phyloP scores from a whole-genome alignment of 2,888 invertebrate genomes.

The Dicranocentrus wangi region DNA sequence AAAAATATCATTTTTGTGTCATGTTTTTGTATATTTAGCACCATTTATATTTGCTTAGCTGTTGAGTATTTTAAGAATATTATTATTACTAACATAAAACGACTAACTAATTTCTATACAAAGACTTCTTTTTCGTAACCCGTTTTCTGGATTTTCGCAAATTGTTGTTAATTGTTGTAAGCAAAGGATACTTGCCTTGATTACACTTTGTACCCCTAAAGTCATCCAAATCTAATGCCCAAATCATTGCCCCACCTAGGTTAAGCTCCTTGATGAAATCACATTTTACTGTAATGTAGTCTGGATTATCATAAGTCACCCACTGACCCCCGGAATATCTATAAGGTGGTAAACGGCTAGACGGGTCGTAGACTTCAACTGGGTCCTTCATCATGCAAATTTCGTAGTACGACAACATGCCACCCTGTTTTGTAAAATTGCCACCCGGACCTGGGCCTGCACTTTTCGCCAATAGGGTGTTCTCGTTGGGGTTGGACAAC shows the following conservation, averaged over 20 bases:
- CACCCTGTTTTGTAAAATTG: conserved; percentile 81
- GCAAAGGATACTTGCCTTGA: conserved; percentile 74
- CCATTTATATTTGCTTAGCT: no score
- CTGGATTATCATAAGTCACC: conserved; percentile 84
- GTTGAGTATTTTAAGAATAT: no score
- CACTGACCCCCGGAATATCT: conserved; percentile 81
- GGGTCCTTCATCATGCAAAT: conserved; percentile 74
- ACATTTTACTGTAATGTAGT: conserved; percentile 79
- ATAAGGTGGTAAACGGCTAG: conserved; percentile 83
- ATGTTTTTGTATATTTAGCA: no score
- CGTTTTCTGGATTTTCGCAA: not conserved
- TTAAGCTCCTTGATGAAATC: conserved; percentile 72
- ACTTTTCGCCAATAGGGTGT: conserved; percentile 79
- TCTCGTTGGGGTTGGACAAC: conserved; percentile 75
- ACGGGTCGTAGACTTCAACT: no score
- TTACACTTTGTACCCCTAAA: conserved; percentile 75
- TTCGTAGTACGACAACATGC: conserved; percentile 86
- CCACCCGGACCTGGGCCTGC: conserved; percentile 84
- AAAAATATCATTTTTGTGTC: no score
- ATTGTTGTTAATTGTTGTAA: conserved; percentile 74
- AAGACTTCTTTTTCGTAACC: not conserved
- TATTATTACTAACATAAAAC: no score
- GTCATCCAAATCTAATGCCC: conserved; percentile 78
- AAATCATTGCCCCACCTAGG: conserved; percentile 78
- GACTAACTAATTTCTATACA: no score